These are phyloP conservation scores for Danio aesculapii DNA, from an alignment of 2,797 vertebrate species.

Conservation along the genomic window DNA sequence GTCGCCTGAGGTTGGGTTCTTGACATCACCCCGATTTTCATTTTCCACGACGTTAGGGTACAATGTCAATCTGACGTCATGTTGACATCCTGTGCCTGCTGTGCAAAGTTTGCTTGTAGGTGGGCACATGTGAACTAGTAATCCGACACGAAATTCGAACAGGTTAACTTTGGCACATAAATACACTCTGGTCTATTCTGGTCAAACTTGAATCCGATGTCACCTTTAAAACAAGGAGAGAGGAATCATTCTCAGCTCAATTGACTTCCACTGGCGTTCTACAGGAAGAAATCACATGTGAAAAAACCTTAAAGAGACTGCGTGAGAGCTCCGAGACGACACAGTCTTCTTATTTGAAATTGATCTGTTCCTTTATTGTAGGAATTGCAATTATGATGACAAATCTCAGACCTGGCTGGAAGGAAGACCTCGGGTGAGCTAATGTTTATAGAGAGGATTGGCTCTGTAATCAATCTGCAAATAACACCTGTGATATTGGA, in stretches of 20 bases:
- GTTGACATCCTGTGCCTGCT: no score
- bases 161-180: no score
- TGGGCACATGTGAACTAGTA: no score
- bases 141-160: no score
- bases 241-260: constrained; percentile 32
- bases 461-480: constrained; percentile 32
- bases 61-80: no score
- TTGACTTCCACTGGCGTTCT: constrained; percentile 35
- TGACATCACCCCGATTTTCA: no score
- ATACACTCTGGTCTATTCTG: no score
- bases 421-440: constrained; percentile 28
- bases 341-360: constrained; percentile 56
- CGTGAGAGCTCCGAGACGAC: constrained; percentile 39
- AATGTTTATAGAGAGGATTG: constrained; percentile 48
- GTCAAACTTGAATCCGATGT: no score
- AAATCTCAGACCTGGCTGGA: constrained; percentile 35
- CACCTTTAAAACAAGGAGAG: constrained; percentile 1
- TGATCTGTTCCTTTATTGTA: constrained; percentile 52
- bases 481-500: constrained; percentile 43
- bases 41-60: no score
- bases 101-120: no score
- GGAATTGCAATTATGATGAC: constrained; percentile 49
- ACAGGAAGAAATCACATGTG: constrained; percentile 45
- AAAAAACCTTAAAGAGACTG: constrained; percentile 35
- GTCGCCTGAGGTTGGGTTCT: no score